Percentiles rank a stretch among this genome's conserved stretches.
These are phyloP conservation scores for Nymphalis c-album DNA, from an alignment of 2,888 invertebrate genomes.

Conservation along the genomic window DNA sequence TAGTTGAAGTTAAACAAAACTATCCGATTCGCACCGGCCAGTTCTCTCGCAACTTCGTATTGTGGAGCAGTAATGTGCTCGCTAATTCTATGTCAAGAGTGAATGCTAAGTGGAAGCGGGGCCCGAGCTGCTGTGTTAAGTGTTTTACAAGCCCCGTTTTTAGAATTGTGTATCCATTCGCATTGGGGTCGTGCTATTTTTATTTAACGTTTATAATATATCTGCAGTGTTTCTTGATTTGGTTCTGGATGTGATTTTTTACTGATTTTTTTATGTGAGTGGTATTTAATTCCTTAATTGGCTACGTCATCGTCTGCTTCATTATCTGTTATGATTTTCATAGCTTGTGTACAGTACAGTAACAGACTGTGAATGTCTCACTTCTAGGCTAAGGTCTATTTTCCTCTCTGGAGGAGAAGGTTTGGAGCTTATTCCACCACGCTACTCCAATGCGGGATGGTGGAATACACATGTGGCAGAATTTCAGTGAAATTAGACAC, in stretches of 20 bases:
- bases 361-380: too few species aligned
- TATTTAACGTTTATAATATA: slow-evolving; percentile 36
- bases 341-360: too few species aligned
- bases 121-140: slow-evolving; percentile 36
- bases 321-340: too few species aligned
- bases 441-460: too few species aligned
- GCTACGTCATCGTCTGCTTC: too few species aligned
- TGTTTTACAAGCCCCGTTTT: slow-evolving; percentile 38
- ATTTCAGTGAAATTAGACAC: too few species aligned
- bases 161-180: slow-evolving; percentile 35
- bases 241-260: background rate
- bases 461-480: too few species aligned
- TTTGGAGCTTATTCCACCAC: too few species aligned
- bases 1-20: slow-evolving; percentile 15
- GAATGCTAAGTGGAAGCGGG: slow-evolving; percentile 26
- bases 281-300: too few species aligned
- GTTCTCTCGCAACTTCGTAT: slow-evolving; percentile 21
- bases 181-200: slow-evolving; percentile 40
- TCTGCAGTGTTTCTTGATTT: slow-evolving; percentile 13
- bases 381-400: too few species aligned
- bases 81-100: slow-evolving; percentile 39
- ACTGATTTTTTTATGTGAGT: too few species aligned
- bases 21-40: background rate
- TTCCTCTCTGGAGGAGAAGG: too few species aligned
- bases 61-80: slow-evolving; percentile 32